Evolutionary conservation across 2,888 invertebrate genomes (phyloP), one percentile per base, ranked within the genome.

Genomic region (Hyposoter dolosus): DNA sequence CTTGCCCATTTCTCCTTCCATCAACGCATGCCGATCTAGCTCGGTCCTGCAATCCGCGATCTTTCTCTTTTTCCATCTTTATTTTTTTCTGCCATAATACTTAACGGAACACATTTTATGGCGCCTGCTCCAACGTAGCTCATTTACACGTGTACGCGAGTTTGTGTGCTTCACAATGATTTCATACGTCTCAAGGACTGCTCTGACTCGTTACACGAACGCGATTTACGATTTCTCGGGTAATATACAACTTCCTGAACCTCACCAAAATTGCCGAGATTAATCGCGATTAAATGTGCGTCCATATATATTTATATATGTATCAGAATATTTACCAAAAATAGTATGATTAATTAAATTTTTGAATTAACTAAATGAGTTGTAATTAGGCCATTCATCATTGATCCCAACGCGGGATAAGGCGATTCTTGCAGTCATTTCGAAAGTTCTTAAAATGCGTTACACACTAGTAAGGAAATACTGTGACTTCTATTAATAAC

Each of bases 161-260:
- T 23, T 50, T 35, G 60, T 32, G 60, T 63, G 47, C 78, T 68
- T 45, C 53, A 66, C 74, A 72, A 63, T 43, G 65, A 78, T 82
- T 85, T 78, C 82, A 74, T 78, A 50, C 77, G 47, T 35, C 72
- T 75, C 80, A 79, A 65, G 81, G 80, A 53, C 84, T 74, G n/a
- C 76, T 47, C 71, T 50, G 65, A 28, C 68, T 69, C 60, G 71
- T 66, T 45, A 56, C 53, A 69, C 28, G 53, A 40, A 76, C 47
- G 23, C 66, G 65, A 43, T 63, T 65, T 53, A 84, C 75, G 76
- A 45, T 71, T 47, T 77, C 56, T 72, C 56, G 56, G 40, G 60
- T 66, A 47, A 79, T 53, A 53, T 81, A 72, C 43, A 35, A 81
- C 81, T 84, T 81, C 81, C 84, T 71, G 66, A 72, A 65, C 45